Evolutionary conservation across 2,888 invertebrate species (phyloP), one percentile per base, ranked within the genome.

Genomic region (Incurvaria masculella): DNA sequence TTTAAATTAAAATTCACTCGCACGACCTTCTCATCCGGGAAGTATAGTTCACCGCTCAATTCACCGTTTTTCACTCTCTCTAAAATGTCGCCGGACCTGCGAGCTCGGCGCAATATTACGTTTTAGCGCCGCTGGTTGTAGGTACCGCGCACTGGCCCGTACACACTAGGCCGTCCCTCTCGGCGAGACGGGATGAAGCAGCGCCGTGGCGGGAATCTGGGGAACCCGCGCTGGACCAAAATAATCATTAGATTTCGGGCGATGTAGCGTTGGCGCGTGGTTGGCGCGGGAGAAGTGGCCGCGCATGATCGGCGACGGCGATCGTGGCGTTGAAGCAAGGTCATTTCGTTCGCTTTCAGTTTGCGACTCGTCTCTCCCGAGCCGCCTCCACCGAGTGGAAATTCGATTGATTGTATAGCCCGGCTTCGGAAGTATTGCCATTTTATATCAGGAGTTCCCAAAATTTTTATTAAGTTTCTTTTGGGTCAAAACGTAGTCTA

Each of bases 241-340:
- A 79, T 79, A 79, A 79, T 79, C 79, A 76, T 79, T 79, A 79
- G 73, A 79, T 79, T 75, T 72, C 71, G 69, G 68, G 70, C 75
- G 78, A 78, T 76, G 75, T 72, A 75, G 75, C 74, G 75, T 74
- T 41, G 41, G 3, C 18, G 41, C 41, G 19, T 20, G 19, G 41
- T 33, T 68, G 67, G 61, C 64, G 60, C 61, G 63, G 65, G 67
- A 67, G 20, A 39, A 16, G 40, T 62, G 59, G 62, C 58, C 59
- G 58, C 68, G 62, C 70, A 70, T 70, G 71, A 68, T 73, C 74
- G 11, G 23, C 74, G 75, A 73, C 71, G 69, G 68, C 71, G 63
- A 66, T 61, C 56, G 59, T 62, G 61, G 64, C 33, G 33, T 11
- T n/a, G 33, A 3, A 14, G 33, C 33, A n/a, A 33, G 33, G 33